Percentiles rank a stretch among this genome's conserved stretches.
Conservation (phyloP, 2,888 invertebrate species). For the Phengaris arion region DNA sequence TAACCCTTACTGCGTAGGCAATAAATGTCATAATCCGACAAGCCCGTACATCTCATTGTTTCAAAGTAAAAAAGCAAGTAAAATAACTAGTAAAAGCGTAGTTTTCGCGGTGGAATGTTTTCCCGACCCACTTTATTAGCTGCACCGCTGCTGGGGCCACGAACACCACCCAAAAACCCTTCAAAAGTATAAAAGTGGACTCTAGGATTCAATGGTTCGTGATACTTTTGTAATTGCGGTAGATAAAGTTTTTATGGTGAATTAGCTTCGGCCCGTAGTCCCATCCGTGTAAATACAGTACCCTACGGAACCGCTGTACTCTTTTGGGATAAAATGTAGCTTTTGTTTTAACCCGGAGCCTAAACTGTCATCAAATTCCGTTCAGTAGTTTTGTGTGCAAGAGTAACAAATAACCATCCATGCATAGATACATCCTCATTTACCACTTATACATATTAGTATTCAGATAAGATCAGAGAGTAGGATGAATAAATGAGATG, state of each 20-base stretch:
- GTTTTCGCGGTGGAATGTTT: conserved; percentile 67
- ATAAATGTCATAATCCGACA: conserved; percentile 29
- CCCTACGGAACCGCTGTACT: no score
- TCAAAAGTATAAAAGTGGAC: not conserved
- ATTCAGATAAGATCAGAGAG: no score
- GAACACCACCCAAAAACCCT: conserved; percentile 35
- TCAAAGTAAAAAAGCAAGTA: conserved; percentile 53
- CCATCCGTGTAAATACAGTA: no score
- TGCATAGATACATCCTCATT: no score
- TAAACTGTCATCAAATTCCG: no score
- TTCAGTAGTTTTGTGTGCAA: no score
- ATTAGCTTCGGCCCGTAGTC: no score
- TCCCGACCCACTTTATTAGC: conserved; percentile 74
- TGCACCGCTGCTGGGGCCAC: conserved; percentile 49
- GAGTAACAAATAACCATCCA: no score
- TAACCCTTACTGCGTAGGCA: not conserved
- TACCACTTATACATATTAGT: no score
- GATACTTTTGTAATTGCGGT: not conserved
- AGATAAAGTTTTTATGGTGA: not conserved
- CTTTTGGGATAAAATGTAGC: no score
- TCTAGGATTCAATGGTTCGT: not conserved
- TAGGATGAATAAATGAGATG: no score
- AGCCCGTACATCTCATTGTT: conserved; percentile 18
- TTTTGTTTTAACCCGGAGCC: no score
- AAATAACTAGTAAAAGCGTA: conserved; percentile 71